Evolutionary conservation across 2,113 vertebrate genomes (phyloP).

Genomic region (Nesogale talazaci): DNA sequence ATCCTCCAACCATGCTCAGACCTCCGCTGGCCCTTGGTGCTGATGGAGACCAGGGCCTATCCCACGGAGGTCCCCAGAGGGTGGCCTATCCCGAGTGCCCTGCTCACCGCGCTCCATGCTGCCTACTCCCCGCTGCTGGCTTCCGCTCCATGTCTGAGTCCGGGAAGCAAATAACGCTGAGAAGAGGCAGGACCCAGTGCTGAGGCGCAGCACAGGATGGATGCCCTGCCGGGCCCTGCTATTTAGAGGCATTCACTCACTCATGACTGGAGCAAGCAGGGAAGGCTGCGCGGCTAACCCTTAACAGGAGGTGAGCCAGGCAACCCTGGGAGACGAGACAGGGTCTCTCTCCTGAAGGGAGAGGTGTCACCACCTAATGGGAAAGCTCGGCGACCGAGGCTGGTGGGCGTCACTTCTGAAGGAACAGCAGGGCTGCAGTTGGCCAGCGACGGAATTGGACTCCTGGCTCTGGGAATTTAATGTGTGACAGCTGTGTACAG

Average conservation of each 20-base stretch:
- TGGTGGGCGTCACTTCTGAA: constrained; percentile 9
- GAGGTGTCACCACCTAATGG: not conserved
- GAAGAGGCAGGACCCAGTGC: not conserved
- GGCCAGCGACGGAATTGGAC: constrained; percentile 19
- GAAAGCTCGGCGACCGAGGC: constrained; percentile 13
- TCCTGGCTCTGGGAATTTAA: constrained; percentile 55
- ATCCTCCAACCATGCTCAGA: not conserved
- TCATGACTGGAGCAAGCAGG: not conserved
- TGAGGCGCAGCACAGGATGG: rapidly evolving
- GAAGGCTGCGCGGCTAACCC: not conserved
- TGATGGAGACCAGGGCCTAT: not conserved
- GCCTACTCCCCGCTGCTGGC: not conserved
- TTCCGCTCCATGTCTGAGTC: not conserved
- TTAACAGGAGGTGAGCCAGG: not conserved
- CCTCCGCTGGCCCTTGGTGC: not conserved
- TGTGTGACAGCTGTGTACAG: constrained; percentile 60
- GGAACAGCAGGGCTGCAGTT: not conserved
- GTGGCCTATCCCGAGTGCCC: not conserved
- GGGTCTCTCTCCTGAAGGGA: not conserved
- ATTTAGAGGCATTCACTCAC: not conserved
- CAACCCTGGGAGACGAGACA: not conserved
- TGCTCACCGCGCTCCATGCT: not conserved
- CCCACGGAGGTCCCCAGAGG: not conserved
- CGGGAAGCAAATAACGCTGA: not conserved
- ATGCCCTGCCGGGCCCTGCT: not conserved